Percentiles rank a stretch among this genome's conserved stretches.
phyloP scores from a whole-genome alignment of 1,140 invertebrate genomes.

The Rhysida immarginata region DNA sequence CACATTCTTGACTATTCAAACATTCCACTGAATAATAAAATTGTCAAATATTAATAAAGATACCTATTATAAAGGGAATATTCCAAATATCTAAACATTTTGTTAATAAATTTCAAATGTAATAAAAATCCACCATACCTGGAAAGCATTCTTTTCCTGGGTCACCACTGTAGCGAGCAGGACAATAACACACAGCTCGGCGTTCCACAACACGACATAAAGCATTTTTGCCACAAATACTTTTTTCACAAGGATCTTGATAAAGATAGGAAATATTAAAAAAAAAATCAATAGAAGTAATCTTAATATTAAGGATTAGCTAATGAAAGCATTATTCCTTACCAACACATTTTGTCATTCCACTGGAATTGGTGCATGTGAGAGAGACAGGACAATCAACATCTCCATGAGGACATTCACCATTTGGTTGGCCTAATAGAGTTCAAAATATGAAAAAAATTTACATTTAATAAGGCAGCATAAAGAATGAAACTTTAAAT shows the following conservation, averaged over 20 bases:
- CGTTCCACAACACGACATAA: conserved; percentile 54
- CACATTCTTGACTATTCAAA: conserved; percentile 8
- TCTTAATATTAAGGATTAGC: too few species aligned
- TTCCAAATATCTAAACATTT: not conserved
- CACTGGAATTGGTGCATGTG: conserved; percentile 37
- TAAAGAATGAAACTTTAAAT: too few species aligned
- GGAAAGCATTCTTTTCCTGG: conserved; percentile 16
- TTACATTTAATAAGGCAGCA: too few species aligned
- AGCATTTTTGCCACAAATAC: conserved; percentile 68
- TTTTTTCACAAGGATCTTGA: conserved; percentile 54
- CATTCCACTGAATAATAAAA: conserved; percentile 12
- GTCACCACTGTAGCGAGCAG: conserved; percentile 47
- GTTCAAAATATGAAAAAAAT: too few species aligned
- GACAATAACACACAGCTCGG: conserved; percentile 55
- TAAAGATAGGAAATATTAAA: not conserved
- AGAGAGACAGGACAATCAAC: conserved; percentile 38
- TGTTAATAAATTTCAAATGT: too few species aligned
- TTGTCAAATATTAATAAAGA: not conserved
- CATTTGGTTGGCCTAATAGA: conserved; percentile 20
- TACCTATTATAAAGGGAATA: not conserved
- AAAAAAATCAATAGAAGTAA: too few species aligned
- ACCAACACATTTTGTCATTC: conserved; percentile 14
- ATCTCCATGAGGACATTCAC: conserved; percentile 50
- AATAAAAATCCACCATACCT: conserved; percentile 3
- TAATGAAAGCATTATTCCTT: not conserved